phyloP scores from a whole-genome alignment of 2,113 vertebrate species.

The Rhinolophus sinicus region DNA sequence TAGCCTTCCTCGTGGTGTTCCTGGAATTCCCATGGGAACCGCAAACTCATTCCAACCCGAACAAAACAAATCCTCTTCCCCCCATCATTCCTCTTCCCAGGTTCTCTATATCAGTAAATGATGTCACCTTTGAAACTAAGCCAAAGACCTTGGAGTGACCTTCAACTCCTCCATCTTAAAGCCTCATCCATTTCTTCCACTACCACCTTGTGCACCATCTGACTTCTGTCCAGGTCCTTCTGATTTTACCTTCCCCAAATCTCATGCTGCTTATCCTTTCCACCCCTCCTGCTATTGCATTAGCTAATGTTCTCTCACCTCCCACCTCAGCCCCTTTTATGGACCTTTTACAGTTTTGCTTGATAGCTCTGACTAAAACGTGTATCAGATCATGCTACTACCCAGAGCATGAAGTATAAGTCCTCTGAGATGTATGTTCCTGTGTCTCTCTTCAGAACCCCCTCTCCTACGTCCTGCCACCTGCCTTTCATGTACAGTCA shows the following conservation, averaged over 20 bases:
- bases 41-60: neutral
- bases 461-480: constrained; percentile 37
- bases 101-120: neutral
- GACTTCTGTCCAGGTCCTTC: neutral
- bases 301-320: neutral
- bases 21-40: neutral
- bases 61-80: neutral
- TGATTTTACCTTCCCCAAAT: neutral
- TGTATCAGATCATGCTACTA: neutral
- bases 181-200: neutral
- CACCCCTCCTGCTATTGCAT: neutral
- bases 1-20: neutral
- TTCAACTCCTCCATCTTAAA: neutral
- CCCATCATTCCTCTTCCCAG: neutral
- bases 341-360: neutral
- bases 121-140: neutral
- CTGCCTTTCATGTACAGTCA: constrained; percentile 3
- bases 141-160: neutral
- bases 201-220: neutral
- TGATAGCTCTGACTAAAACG: neutral
- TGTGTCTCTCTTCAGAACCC: neutral
- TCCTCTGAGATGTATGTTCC: neutral
- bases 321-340: neutral
- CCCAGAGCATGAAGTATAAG: neutral
- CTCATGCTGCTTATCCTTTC: neutral